Base-by-base conservation (phyloP, 2,888 invertebrate species). In the Fragum whitleyi region DNA sequence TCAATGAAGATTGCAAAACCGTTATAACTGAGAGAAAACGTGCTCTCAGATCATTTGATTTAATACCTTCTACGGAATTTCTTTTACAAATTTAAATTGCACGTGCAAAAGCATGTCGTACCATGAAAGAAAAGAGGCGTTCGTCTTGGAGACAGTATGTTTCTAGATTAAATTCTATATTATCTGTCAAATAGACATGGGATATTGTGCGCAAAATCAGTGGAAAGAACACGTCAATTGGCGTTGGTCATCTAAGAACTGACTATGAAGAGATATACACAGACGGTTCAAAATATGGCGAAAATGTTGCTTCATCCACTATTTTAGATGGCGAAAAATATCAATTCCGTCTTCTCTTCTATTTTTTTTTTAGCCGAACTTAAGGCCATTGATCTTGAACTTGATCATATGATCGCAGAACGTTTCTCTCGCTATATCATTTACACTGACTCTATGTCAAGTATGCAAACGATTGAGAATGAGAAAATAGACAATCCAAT, bases 251-350 rank as follows among this genome's bases (percentile, higher is more conserved):
- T n/a, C n/a, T n/a, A n/a, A n/a, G n/a, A n/a, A n/a, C n/a, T n/a
- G n/a, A n/a, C n/a, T 72, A 59, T n/a, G 62, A 74, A 79, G 74
- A 39, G 23, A 26, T 16, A 23, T 59, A 19, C n/a, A 78, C 78
- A 11, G 78, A 78, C 69, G 78, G 78, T 55, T 78, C 78, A 2
- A 78, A 78, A 53, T 32, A 51, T 23, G 78, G 36, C 1, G 53
- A 59, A 1, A 70, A 42, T 51, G 65, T 70, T 51, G 74, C 26
- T 28, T 62, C 57, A 29, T 70, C 71, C 26, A 14, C 26, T 19
- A 26, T 71, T 16, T 32, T 57, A 1, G 51, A 57, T 16, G 36
- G 39, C 36, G 6, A 11, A 0, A 16, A 2, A 9, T 36, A 36
- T 9, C 32, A 36, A 36, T 36, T 36, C 32, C 32, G 32, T 36